phyloP scores from a whole-genome alignment of 2,797 vertebrate species.

The Ptychobarbus kaznakovi region DNA sequence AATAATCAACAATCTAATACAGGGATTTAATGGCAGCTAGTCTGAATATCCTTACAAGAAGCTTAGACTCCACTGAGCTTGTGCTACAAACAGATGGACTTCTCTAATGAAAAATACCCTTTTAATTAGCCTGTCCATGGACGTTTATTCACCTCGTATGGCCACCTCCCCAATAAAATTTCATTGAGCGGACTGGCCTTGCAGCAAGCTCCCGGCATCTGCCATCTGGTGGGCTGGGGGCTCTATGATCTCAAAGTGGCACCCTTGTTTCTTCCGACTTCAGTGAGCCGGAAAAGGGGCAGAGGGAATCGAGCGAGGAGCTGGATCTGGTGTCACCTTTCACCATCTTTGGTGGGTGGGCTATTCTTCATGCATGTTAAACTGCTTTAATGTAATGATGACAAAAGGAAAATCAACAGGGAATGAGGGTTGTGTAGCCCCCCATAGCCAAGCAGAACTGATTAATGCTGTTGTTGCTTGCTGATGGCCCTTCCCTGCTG shows the following conservation, averaged over 20 bases:
- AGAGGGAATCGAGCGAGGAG: slow-evolving; percentile 69
- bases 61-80: slow-evolving; percentile 77
- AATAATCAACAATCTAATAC: slow-evolving; percentile 66
- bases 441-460: not conserved
- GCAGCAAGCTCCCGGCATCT: slow-evolving; percentile 82
- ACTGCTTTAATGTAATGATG: slow-evolving; percentile 25
- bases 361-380: slow-evolving; percentile 45
- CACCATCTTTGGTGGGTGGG: slow-evolving; percentile 21
- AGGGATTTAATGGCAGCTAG: slow-evolving; percentile 53
- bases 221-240: slow-evolving; percentile 88
- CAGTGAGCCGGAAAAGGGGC: slow-evolving; percentile 80
- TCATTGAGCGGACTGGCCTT: slow-evolving; percentile 78
- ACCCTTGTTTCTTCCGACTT: slow-evolving; percentile 71
- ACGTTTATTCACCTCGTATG: slow-evolving; percentile 82
- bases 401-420: slow-evolving; percentile 14
- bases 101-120: slow-evolving; percentile 84
- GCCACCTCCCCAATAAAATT: slow-evolving; percentile 79
- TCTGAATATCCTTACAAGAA: slow-evolving; percentile 69
- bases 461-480: slow-evolving; percentile 16
- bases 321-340: slow-evolving; percentile 51
- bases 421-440: slow-evolving; percentile 19
- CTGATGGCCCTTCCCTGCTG: not conserved
- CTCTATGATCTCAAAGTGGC: slow-evolving; percentile 71
- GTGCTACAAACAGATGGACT: slow-evolving; percentile 86
- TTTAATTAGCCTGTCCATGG: slow-evolving; percentile 91